Conservation (phyloP, 2,888 invertebrate species). For the Sipha maydis region DNA sequence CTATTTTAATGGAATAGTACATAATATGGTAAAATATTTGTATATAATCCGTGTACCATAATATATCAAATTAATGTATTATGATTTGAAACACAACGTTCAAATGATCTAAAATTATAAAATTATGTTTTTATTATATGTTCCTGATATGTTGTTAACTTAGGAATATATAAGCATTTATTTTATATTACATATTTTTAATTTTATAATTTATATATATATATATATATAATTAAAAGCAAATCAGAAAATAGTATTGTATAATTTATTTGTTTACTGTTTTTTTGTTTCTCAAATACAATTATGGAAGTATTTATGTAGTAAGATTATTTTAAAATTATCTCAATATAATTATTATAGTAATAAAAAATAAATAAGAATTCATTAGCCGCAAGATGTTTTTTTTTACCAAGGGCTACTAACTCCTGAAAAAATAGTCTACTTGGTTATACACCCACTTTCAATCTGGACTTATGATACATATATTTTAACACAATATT, state of each 20-base stretch:
- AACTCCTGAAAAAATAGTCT: background rate
- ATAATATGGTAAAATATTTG: too few relatives aligned
- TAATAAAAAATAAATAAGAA: background rate
- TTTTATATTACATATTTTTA: background rate
- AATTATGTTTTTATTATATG: background rate
- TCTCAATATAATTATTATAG: constrained; percentile 5
- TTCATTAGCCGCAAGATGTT: constrained; percentile 19
- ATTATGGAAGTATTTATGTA: background rate
- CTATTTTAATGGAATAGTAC: too few relatives aligned
- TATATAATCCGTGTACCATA: too few relatives aligned
- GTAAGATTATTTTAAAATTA: background rate
- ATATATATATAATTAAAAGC: too few relatives aligned
- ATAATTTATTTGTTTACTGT: too few relatives aligned
- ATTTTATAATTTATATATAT: background rate
- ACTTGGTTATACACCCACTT: background rate
- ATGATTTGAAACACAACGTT: too few relatives aligned
- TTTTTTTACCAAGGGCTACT: background rate
- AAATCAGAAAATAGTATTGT: too few relatives aligned
- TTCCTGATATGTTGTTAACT: background rate
- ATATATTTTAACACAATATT: background rate
- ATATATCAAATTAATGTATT: too few relatives aligned
- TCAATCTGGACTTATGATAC: background rate
- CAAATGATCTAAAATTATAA: too few relatives aligned
- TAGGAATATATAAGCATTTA: background rate
- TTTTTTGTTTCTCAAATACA: too few relatives aligned